Evolutionary conservation across 2,113 vertebrate species (phyloP), one percentile per base, ranked within the genome.

Genomic region (Archilochus colubris): DNA sequence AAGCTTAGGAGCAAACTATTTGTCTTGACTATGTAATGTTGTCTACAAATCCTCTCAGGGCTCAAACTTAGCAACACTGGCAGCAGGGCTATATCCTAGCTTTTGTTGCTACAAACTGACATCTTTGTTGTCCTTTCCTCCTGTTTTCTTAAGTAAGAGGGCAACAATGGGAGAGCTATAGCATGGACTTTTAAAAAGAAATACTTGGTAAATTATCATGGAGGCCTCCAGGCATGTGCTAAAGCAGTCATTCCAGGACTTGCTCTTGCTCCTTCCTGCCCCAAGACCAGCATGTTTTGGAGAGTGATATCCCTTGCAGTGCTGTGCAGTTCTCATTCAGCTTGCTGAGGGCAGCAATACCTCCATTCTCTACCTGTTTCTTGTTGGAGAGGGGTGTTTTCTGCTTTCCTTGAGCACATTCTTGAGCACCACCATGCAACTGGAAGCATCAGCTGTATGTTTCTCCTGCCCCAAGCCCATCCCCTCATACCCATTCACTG

Each of bases 281-380:
- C 51, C 2, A 43, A 54, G 25, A 24, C 28, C 0, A 0, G 18
- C 40, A 14, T 2, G 0, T 67, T 48, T 62, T 2, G 1, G 68
- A 40, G 61, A 38, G 46, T 6, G 1, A 22, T 78, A 86, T 73
- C 14, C 46, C 17, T 72, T 53, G 77, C 44, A 14, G 27, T 5
- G 20, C 55, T 46, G 9, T 62, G 53, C 0, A 1, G 13, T 53
- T 33, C 14, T 48, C n/a, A 16, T 53, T 83, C 44, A 76, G 64
- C 70, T 61, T 54, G 24, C 61, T 54, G 58, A 82, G 55, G 10
- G 5, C 25, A 38, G 62, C 1, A 4, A 1, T 68, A 6, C 54
- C 33, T 72, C n/a, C 4, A 2, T 55, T 61, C 62, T 25, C 30
- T 82, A 51, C 62, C 75, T 44, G 5, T 43, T 88, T 84, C 84